Base-by-base conservation (phyloP, 1,140 invertebrate species). In the Chelonus insularis region DNA sequence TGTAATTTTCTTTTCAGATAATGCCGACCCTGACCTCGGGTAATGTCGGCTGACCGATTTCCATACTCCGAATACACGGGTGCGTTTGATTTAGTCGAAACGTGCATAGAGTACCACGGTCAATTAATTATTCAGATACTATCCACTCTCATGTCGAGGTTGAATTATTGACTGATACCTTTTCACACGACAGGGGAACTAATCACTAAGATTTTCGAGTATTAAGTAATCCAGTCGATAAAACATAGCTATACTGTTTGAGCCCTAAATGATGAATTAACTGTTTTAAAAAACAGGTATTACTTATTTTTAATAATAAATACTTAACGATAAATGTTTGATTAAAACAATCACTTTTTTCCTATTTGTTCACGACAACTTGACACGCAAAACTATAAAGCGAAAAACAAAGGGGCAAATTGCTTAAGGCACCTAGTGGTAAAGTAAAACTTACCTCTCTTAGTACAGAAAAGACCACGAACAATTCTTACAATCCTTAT, bases 61-160 rank as follows among this genome's bases (percentile, higher is more conserved):
- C 20, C 41, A 18, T 39, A 41, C 34, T 29, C 9, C 20, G 9
- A n/a, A 20, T 9, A 25, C 20, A 11, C 23, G n/a, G 39, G 51
- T 62, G 60, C 60, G 60, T 62, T 62, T 62, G 52, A 62, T 62
- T 56, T 62, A 56, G 51, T 62, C 43, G 36, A 36, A 23, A 50
- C 47, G n/a, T 45, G 41, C 41, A 45, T 16, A 45, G 14, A n/a
- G 4, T 1, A 45, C 14, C 16, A 45, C 18, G 41, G 14, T 12
- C 9, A 50, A 50, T 50, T 50, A 50, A 50, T 50, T 50, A 50
- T 23, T 23, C 47, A 11, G 47, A 23, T 50, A 50, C 47, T 45
- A 45, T 45, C 18, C 47, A 50, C 4, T 16, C n/a, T n/a, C n/a
- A n/a, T n/a, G n/a, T 50, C 18, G 20, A 50, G n/a, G 21, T 50